phyloP scores from a whole-genome alignment of 2,888 invertebrate species.

The Cryptus viduatorius region DNA sequence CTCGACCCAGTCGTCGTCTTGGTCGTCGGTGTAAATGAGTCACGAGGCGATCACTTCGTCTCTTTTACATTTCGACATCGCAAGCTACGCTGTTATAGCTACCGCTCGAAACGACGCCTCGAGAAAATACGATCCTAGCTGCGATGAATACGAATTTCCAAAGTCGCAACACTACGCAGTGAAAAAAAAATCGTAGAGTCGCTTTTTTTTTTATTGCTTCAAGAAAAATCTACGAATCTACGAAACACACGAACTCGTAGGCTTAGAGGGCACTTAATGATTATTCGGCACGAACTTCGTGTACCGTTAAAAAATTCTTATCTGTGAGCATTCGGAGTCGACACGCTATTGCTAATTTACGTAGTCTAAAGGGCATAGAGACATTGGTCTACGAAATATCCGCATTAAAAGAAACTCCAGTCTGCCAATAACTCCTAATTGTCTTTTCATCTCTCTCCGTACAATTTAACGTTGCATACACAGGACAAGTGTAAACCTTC shows the following conservation, averaged over 20 bases:
- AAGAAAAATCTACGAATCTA: not conserved
- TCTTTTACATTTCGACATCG: slow-evolving; percentile 37
- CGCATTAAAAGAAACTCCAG: not conserved
- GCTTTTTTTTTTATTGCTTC: slow-evolving; percentile 2
- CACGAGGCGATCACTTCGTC: slow-evolving; percentile 23
- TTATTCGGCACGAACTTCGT: not conserved
- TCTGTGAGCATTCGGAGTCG: slow-evolving; percentile 17
- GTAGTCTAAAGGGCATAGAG: not conserved
- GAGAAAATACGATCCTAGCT: slow-evolving; percentile 15
- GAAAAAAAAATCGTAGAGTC: not conserved
- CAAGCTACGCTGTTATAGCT: not conserved
- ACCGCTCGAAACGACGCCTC: not conserved
- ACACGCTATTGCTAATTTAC: not conserved
- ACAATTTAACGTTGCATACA: too few relatives aligned
- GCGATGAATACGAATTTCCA: slow-evolving; percentile 3
- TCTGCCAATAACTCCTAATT: not conserved
- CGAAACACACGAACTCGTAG: not conserved
- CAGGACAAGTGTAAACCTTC: slow-evolving; percentile 8
- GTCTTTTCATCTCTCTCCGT: not conserved
- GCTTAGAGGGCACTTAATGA: slow-evolving; percentile 9
- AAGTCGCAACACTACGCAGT: not conserved
- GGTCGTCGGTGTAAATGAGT: slow-evolving; percentile 40
- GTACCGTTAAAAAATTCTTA: slow-evolving; percentile 30
- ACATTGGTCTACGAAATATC: not conserved
- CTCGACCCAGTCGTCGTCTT: slow-evolving; percentile 3